Evolutionary conservation across 1,140 invertebrate genomes (phyloP).

Genomic region (Leptinotarsa lineolata): DNA sequence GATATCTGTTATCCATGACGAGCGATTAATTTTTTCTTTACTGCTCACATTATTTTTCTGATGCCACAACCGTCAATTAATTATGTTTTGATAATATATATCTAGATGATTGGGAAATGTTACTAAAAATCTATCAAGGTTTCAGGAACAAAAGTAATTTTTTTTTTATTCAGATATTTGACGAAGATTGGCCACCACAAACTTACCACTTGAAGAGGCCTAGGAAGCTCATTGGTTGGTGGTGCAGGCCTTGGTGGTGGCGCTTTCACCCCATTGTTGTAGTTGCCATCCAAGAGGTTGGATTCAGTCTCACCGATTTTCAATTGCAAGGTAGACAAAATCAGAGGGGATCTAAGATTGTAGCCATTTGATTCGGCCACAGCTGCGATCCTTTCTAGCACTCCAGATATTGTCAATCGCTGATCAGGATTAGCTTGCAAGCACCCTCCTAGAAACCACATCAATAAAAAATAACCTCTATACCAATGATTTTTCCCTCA

Average conservation of each 20-base stretch:
- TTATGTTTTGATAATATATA: no score
- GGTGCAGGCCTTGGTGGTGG: conserved; percentile 50
- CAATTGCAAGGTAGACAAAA: conserved; percentile 8
- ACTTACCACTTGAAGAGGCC: background rate
- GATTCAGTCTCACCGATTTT: conserved; percentile 2
- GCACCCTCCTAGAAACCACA: conserved; percentile 68
- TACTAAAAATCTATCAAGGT: no score
- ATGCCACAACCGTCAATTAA: no score
- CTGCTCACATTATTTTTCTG: no score
- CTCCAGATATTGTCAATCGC: conserved; percentile 73
- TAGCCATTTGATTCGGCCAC: conserved; percentile 83
- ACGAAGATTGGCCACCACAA: background rate
- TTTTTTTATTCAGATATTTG: background rate
- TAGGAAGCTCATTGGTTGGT: conserved; percentile 35
- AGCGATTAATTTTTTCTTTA: no score
- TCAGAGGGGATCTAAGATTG: conserved; percentile 74
- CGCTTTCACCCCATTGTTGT: conserved; percentile 40
- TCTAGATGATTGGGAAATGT: no score
- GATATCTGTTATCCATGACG: no score
- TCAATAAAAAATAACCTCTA: background rate
- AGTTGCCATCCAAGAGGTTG: conserved; percentile 13
- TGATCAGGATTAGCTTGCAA: conserved; percentile 80
- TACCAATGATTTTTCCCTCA: no score
- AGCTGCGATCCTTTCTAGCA: conserved; percentile 84
- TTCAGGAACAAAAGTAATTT: background rate